Conservation (phyloP, 2,888 invertebrate species). For the Liposcelis brunnea region DNA sequence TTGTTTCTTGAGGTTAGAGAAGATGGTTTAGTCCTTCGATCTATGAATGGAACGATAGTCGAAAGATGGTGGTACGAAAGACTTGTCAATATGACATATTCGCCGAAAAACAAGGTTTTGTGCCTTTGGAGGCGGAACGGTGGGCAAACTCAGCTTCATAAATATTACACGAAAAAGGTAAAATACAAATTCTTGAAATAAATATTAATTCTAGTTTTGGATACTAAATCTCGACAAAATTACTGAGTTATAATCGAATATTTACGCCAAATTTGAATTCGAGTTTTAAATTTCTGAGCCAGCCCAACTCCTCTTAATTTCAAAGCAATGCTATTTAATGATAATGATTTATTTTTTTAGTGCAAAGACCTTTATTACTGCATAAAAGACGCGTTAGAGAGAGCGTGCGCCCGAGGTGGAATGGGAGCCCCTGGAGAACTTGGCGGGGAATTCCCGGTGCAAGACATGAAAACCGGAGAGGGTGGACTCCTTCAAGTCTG, state of each 20-base stretch:
- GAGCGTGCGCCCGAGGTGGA: constrained; percentile 50
- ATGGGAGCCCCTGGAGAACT: constrained; percentile 58
- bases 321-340: no score
- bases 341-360: constrained; percentile 48
- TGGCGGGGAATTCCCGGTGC: constrained; percentile 96
- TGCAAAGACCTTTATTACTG: constrained; percentile 96
- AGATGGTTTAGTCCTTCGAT: constrained; percentile 71
- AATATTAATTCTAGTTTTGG: constrained; percentile 13
- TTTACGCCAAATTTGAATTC: no score
- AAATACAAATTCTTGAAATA: constrained; percentile 15
- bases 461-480: constrained; percentile 92
- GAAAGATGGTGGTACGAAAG: constrained; percentile 99
- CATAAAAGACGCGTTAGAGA: constrained; percentile 97
- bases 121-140: constrained; percentile 95
- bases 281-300: no score
- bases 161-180: constrained; percentile 98
- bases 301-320: no score
- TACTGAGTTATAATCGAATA: no score
- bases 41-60: constrained; percentile 64
- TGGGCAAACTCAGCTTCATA: constrained; percentile 87
- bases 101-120: constrained; percentile 92
- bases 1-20: constrained; percentile 84
- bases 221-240: no score
- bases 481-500: constrained; percentile 96
- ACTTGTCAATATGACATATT: constrained; percentile 98